Conservation (phyloP, 1,140 invertebrate species). For the Frieseomelitta varia region DNA sequence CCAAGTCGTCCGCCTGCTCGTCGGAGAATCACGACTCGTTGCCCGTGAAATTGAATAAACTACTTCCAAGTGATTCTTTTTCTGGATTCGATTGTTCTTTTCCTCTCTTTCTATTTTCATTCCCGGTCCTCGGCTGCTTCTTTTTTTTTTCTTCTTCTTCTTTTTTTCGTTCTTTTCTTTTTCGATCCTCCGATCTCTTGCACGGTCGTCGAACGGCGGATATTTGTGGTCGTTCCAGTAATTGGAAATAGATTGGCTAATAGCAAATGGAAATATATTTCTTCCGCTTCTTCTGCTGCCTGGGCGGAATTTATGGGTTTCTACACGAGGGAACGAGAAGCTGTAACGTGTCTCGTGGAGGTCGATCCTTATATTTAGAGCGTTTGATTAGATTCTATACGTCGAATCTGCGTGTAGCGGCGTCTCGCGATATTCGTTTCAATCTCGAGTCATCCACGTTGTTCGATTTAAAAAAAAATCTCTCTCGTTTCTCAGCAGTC, state of each 20-base stretch:
- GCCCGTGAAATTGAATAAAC: slow-evolving; percentile 40
- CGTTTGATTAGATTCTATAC: neutral
- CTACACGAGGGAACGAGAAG: neutral
- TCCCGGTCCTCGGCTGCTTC: neutral
- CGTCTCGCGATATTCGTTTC: neutral
- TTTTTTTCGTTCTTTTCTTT: neutral
- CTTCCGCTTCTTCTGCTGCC: neutral
- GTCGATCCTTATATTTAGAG: neutral
- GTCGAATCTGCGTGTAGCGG: neutral
- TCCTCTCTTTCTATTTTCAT: neutral
- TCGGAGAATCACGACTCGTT: slow-evolving; percentile 22
- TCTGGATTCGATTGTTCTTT: neutral
- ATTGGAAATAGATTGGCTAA: slow-evolving; percentile 25
- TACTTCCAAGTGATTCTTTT: neutral
- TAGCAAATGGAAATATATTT: neutral
- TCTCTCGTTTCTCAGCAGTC: neutral
- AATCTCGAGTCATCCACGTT: neutral
- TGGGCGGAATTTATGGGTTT: neutral
- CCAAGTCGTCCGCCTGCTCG: neutral
- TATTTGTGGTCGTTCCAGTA: neutral
- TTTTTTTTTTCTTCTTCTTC: neutral
- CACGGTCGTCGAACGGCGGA: neutral
- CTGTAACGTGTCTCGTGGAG: neutral
- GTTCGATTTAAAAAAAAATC: neutral
- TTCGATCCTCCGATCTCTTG: neutral